Conservation (phyloP, 1,140 invertebrate genomes). For the Tyrophagus putrescentiae region DNA sequence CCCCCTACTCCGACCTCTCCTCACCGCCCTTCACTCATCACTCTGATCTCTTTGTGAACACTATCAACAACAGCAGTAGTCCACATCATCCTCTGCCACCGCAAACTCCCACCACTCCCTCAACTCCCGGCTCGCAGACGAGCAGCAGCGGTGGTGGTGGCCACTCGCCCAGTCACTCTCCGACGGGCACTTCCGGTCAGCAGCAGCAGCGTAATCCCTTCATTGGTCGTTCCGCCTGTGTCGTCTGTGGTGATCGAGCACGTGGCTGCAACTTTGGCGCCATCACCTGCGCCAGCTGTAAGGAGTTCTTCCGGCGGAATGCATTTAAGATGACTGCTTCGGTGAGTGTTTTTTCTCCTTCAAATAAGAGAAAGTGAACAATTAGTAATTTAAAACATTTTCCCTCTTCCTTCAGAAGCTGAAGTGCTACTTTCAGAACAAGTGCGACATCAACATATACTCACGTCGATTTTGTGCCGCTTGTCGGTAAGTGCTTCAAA, state of each 20-base stretch:
- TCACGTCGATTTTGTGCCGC: slow-evolving; percentile 89
- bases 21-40: too few relatives aligned
- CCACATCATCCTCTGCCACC: too few relatives aligned
- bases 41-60: too few relatives aligned
- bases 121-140: too few relatives aligned
- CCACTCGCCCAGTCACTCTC: too few relatives aligned
- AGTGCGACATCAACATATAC: slow-evolving; percentile 79
- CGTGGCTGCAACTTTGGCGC: slow-evolving; percentile 97
- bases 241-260: slow-evolving; percentile 77
- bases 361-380: too few relatives aligned
- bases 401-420: slow-evolving; percentile 50
- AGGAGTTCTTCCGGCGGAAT: slow-evolving; percentile 91
- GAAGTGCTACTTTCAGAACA: slow-evolving; percentile 78
- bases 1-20: too few relatives aligned
- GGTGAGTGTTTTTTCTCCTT: background rate
- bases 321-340: slow-evolving; percentile 79
- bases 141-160: too few relatives aligned
- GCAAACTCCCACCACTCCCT: too few relatives aligned
- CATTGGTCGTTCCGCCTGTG: slow-evolving; percentile 37
- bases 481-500: too few relatives aligned
- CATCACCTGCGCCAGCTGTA: slow-evolving; percentile 92
- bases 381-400: background rate
- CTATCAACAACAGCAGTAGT: too few relatives aligned
- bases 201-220: slow-evolving; percentile 12
- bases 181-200: background rate